These are phyloP conservation scores for Festucalex cinctus DNA, from an alignment of 2,113 vertebrate genomes.

Conservation along the genomic window DNA sequence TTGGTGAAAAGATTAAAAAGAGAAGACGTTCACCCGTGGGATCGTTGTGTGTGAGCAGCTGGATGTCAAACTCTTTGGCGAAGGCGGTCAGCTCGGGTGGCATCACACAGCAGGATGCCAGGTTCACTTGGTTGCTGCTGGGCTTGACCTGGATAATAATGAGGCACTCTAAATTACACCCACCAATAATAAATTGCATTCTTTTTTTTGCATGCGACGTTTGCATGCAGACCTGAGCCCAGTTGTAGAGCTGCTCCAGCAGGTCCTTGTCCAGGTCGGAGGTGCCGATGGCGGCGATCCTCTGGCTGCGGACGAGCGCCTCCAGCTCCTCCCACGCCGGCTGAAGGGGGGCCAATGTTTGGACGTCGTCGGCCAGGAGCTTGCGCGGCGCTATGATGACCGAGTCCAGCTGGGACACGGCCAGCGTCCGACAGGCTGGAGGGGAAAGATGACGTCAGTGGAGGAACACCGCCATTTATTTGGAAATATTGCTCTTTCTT, in stretches of 20 bases:
- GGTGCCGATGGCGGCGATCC: conserved; percentile 90
- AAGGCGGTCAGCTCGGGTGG: conserved; percentile 96
- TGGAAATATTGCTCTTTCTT: conserved; percentile 50
- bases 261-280: conserved; percentile 93
- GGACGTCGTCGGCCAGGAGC: conserved; percentile 74
- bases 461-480: not conserved
- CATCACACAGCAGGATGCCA: conserved; percentile 99
- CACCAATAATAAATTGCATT: not conserved
- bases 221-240: conserved; percentile 85
- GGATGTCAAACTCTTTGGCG: conserved; percentile 94
- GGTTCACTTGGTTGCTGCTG: conserved; percentile 96
- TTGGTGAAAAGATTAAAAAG: not conserved
- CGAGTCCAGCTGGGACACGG: conserved; percentile 90
- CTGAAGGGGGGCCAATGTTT: conserved; percentile 85
- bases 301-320: conserved; percentile 81
- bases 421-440: conserved; percentile 83
- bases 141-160: conserved; percentile 83
- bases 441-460: conserved; percentile 5
- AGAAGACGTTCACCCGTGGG: conserved; percentile 81
- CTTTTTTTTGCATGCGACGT: not conserved
- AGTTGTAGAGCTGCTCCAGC: conserved; percentile 91
- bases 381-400: conserved; percentile 89
- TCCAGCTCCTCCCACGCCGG: conserved; percentile 92
- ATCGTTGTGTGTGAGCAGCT: conserved; percentile 95
- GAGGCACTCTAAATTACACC: not conserved